Percentiles rank a stretch among this genome's conserved stretches.
phyloP scores from a whole-genome alignment of 2,113 vertebrate species.

The Hemicordylus capensis region DNA sequence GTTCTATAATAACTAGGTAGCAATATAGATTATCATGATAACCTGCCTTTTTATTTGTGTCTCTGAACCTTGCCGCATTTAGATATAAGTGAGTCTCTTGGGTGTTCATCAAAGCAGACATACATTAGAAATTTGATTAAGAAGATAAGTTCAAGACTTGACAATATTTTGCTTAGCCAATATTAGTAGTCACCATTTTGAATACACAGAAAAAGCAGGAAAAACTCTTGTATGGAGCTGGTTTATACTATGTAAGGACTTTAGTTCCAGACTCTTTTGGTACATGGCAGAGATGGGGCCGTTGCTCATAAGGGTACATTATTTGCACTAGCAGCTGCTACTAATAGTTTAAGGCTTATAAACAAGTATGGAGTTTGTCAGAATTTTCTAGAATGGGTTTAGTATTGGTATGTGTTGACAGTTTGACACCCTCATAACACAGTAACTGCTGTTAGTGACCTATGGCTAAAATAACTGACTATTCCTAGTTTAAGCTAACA shows the following conservation, averaged over 20 bases:
- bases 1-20: slow-evolving; percentile 22
- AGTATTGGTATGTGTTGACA: background rate
- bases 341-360: background rate
- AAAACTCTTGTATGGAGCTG: no score
- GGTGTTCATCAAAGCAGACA: background rate
- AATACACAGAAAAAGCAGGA: background rate
- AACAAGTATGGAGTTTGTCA: background rate
- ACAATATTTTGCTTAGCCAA: background rate
- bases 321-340: background rate
- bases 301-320: background rate
- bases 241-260: background rate
- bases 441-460: background rate
- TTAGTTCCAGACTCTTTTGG: background rate
- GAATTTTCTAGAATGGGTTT: background rate
- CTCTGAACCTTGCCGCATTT: background rate
- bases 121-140: background rate
- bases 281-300: background rate
- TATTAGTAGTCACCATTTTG: background rate
- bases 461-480: background rate
- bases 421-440: background rate
- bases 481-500: background rate
- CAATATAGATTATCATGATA: background rate
- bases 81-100: background rate
- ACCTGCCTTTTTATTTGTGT: background rate
- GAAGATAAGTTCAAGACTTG: background rate